Base-by-base conservation (phyloP, 2,888 invertebrate species). In the Lithophane socia region DNA sequence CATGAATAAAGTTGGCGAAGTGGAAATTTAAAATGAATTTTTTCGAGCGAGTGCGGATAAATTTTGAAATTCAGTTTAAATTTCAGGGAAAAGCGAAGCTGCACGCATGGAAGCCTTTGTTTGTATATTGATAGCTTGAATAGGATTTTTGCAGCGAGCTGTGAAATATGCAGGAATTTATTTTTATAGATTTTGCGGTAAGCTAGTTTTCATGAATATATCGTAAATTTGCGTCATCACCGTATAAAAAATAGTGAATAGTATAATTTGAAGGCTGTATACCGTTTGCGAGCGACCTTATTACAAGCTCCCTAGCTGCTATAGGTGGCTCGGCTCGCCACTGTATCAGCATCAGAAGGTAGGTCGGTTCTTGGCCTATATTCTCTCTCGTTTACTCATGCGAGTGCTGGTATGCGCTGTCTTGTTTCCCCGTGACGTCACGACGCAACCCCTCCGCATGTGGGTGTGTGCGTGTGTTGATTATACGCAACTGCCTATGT, bases 291-390 rank as follows among this genome's bases (percentile, higher is more conserved):
- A 87, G 80, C 91, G 92, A 91, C 93, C 93, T 92, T 93, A 93
- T 94, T 93, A 93, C 94, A 91, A 93, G 91, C 91, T 91, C 82
- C 84, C 80, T 85, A 80, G 86, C 82, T 84, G 79, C 90, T 92
- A 91, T 94, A 92, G 94, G 92, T 93, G 93, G 90, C 91, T 89
- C 88, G 84, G 85, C 91, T 90, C 89, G 93, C 92, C 91, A 92
- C 92, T 92, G 94, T 95, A 94, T 93, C 93, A 92, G 88, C 84
- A 84, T 82, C 91, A 90, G 90, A 93, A 95, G 96, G 95, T 95
- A 94, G 96, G 96, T 95, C 96, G 95, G 95, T 93, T 94, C 95
- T 95, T 96, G 96, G 92, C 96, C 96, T 96, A 96, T 95, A 96
- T 96, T 96, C 91, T 86, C 64, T 94, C 95, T 89, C 90, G 84